Evolutionary conservation across 1,140 invertebrate species (phyloP), one percentile per base, ranked within the genome.

Genomic region (Euwallacea similis): DNA sequence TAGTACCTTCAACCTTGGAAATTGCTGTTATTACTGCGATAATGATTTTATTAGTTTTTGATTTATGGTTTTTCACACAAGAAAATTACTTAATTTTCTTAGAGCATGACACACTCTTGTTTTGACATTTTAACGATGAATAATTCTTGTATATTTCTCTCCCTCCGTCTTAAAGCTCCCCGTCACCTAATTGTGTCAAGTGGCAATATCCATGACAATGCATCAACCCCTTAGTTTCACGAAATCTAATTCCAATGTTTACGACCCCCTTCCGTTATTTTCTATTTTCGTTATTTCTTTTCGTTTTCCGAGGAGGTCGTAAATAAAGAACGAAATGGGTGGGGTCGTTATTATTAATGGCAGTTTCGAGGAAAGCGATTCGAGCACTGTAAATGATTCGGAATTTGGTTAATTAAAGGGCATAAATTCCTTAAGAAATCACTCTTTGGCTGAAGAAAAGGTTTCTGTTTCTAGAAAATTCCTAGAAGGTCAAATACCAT

Each of bases 1-100:
- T 33, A 66, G 33, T 59, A 68, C 66, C 41, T 58, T 58, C 43
- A 60, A 44, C 66, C 13, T 44, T 13, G 21, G 7, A 68, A 68
- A 68, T 68, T 59, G 46, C 15, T 58, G 66, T 43, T 58, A 46
- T 66, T 66, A 61, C 16, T 42, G 42, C 11, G 42, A 42, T 50
- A 11, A 50, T 50, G 46, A 50, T 50, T 50, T 50, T 13, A 41
- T 61, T 42, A 61, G 21, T 61, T 33, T 33, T 33, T 33, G 21
- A 33, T 33, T 33, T 33, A 33, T 33, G 21, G 21, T 4, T 33
- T 33, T 33, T 33, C 21, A 33, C 21, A 33, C 21, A 33, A 33
- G 21, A 33, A 33, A 33, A 33, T 33, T 33, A 4, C 21, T 33
- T 33, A 33, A 33, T 33, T 33, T 33, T 33, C 21, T 33, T 33